Evolutionary conservation across 2,797 vertebrate genomes (phyloP), one percentile per base, ranked within the genome.

Genomic region (Adrianichthys oophorus): DNA sequence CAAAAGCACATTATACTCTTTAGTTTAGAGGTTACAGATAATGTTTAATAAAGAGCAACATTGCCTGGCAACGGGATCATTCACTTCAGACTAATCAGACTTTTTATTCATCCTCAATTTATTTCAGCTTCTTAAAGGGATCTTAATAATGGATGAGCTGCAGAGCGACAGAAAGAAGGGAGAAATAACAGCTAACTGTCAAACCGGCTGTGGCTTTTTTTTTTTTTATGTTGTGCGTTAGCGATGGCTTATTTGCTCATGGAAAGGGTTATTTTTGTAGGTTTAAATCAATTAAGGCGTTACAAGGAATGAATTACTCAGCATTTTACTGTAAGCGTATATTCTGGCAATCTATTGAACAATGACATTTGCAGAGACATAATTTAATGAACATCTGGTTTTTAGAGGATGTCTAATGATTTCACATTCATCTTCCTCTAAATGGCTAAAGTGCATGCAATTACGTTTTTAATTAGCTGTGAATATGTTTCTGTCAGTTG

Each of bases 351-450:
- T 89, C 85, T 82, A 87, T 88, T 86, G 85, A 89, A 89, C 82
- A 85, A 90, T 86, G 79, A 61, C 84, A 83, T 90, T 89, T 84
- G 82, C 88, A 88, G 74, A 89, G 88, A 88, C 83, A 84, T 91
- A 85, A 91, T 93, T 91, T 88, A 90, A 89, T 85, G 89, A 92
- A 93, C 92, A 93, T 92, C 90, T 92, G 92, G 87, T 89, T 93
- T 91, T 91, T 60, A 86, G 85, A 90, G 86, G 88, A 89, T 85
- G 88, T 82, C 71, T 92, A 92, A 92, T 92, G 89, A 90, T 91
- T 91, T 89, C 82, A 79, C 89, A 92, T 93, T 91, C 82, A 91
- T 93, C 92, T 91, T 91, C 67, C 79, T 80, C 87, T 88, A 92
- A 92, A 91, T 91, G 89, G 88, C 88, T 91, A 90, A 92, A 92